Evolutionary conservation across 2,888 invertebrate genomes (phyloP).

Genomic region (Bombyx huttoni): DNA sequence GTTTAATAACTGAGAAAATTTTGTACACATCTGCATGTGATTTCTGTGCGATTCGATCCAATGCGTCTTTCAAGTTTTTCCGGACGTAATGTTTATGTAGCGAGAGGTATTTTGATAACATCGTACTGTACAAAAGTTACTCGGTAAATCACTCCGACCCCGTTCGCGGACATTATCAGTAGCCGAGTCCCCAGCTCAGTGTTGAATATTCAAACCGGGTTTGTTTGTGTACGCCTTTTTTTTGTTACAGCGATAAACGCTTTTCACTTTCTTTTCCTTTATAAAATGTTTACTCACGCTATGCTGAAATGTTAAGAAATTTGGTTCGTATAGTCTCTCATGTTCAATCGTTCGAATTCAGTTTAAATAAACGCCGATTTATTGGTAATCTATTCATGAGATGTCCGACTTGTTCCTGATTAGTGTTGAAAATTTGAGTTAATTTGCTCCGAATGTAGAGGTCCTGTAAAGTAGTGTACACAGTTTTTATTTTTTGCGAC

Average conservation of each 20-base stretch:
- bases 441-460: too few relatives aligned
- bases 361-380: too few relatives aligned
- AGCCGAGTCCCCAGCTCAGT: constrained; percentile 45
- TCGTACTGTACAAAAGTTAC: constrained; percentile 38
- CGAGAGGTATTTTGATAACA: constrained; percentile 17
- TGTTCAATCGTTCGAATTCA: constrained; percentile 56
- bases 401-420: constrained; percentile 69
- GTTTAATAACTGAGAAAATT: constrained; percentile 62
- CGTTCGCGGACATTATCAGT: constrained; percentile 55
- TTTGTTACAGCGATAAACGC: constrained; percentile 57
- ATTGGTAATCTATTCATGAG: constrained; percentile 24
- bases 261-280: constrained; percentile 51
- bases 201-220: constrained; percentile 60
- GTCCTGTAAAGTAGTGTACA: too few relatives aligned
- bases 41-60: constrained; percentile 19
- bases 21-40: constrained; percentile 43
- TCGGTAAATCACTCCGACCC: constrained; percentile 50
- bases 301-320: constrained; percentile 61
- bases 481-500: too few relatives aligned
- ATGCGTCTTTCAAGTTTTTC: background rate
- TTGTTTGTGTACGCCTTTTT: constrained; percentile 64
- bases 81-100: background rate
- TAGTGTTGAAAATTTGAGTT: constrained; percentile 54
- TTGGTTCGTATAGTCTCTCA: constrained; percentile 70
- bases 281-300: constrained; percentile 49